A percentile compares a stretch with the other conserved stretches of the same genome.
Conservation (phyloP, 2,888 invertebrate species). For the Trachelus iudaicus region DNA sequence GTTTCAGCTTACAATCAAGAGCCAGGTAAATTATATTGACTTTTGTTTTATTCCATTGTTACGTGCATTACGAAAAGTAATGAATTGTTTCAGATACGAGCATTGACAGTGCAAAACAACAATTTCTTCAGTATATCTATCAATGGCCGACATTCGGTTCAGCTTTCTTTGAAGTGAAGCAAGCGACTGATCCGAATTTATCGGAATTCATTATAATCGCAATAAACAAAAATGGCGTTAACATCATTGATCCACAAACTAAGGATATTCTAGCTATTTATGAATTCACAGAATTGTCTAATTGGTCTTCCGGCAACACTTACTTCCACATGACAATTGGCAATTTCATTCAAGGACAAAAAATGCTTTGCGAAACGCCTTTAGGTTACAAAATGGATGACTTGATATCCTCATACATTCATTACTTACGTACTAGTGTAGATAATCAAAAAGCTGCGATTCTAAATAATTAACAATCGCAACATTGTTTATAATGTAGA, state of each 20-base stretch:
- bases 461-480: too few relatives aligned
- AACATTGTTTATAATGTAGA: too few relatives aligned
- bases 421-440: slow-evolving; percentile 64
- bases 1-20: slow-evolving; percentile 69
- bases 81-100: slow-evolving; percentile 66
- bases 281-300: slow-evolving; percentile 88
- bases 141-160: slow-evolving; percentile 93
- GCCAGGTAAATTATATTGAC: slow-evolving; percentile 28
- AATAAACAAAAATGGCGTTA: slow-evolving; percentile 91
- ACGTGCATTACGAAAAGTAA: neutral
- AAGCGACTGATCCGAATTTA: slow-evolving; percentile 86
- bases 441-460: neutral
- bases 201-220: slow-evolving; percentile 90
- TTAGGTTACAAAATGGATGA: slow-evolving; percentile 98
- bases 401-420: slow-evolving; percentile 90
- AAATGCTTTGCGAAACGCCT: slow-evolving; percentile 89
- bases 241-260: slow-evolving; percentile 86
- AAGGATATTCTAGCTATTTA: slow-evolving; percentile 89
- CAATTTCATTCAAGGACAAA: slow-evolving; percentile 91
- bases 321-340: slow-evolving; percentile 96
- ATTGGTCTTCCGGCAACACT: slow-evolving; percentile 96
- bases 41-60: neutral
- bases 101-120: slow-evolving; percentile 81
- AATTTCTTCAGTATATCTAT: slow-evolving; percentile 81
- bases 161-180: slow-evolving; percentile 94